Percentiles rank a stretch among this genome's conserved stretches.
Conservation (phyloP, 2,888 invertebrate genomes). For the Ptilodon capucinus region DNA sequence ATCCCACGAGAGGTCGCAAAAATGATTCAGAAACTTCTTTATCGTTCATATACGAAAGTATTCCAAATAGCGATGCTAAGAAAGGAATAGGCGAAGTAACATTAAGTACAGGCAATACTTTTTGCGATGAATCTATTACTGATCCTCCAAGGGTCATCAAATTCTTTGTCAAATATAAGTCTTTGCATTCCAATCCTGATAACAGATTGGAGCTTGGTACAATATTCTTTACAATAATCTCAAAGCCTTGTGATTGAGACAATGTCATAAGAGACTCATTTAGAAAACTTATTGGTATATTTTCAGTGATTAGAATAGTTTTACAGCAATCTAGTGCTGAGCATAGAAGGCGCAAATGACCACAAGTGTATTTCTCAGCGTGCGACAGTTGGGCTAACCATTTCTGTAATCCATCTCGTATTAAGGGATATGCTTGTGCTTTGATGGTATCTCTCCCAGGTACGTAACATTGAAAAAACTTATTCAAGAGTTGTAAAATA, state of each 20-base stretch:
- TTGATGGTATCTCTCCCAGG: conserved; percentile 51
- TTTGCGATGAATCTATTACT: conserved; percentile 58
- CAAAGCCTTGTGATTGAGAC: conserved; percentile 71
- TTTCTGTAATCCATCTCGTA: conserved; percentile 71
- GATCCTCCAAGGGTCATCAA: conserved; percentile 58
- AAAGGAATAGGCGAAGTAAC: conserved; percentile 65
- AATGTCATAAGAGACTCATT: conserved; percentile 56
- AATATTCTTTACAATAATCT: conserved; percentile 62
- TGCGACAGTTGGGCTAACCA: conserved; percentile 72
- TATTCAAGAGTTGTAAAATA: conserved; percentile 72
- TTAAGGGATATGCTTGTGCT: conserved; percentile 61
- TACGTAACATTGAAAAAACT: conserved; percentile 46
- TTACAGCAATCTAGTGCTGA: conserved; percentile 66
- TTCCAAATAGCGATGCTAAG: conserved; percentile 62
- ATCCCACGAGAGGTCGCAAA: conserved; percentile 61
- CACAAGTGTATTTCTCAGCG: conserved; percentile 68
- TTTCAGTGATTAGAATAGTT: conserved; percentile 54
- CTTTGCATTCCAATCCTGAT: conserved; percentile 58
- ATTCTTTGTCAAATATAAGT: conserved; percentile 60
- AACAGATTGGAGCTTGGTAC: conserved; percentile 66
- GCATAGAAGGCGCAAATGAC: conserved; percentile 63
- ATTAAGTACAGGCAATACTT: conserved; percentile 65
- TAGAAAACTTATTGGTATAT: conserved; percentile 52
- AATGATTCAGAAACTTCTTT: conserved; percentile 60
- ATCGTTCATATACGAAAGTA: conserved; percentile 54